Conservation (phyloP, 2,797 vertebrate species). For the Scleropages formosus region DNA sequence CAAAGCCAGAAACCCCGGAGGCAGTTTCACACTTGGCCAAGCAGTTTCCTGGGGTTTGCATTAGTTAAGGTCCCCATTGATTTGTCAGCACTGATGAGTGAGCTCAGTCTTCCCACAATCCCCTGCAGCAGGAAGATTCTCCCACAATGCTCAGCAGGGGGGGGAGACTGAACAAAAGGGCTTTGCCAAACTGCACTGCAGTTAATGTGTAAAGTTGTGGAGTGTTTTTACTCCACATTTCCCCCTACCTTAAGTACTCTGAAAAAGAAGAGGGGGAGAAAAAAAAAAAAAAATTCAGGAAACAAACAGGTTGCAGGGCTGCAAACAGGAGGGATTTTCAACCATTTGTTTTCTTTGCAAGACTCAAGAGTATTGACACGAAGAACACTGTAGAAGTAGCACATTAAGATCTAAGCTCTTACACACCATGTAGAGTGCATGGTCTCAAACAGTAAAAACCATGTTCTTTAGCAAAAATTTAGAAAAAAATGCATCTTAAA, state of each 20-base stretch:
- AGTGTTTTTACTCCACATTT: constrained; percentile 42
- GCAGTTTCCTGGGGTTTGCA: constrained; percentile 62
- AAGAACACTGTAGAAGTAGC: not conserved
- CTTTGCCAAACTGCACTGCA: constrained; percentile 52
- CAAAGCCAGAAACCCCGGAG: constrained; percentile 60
- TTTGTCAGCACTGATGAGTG: constrained; percentile 72
- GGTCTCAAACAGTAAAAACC: not conserved
- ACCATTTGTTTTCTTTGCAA: constrained; percentile 46
- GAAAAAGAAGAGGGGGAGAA: too few relatives aligned
- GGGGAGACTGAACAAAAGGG: constrained; percentile 60
- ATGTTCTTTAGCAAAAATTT: too few relatives aligned
- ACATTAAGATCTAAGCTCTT: constrained; percentile 8
- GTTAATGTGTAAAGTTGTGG: constrained; percentile 58
- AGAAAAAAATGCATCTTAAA: too few relatives aligned
- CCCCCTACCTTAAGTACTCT: constrained; percentile 34
- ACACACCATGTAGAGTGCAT: not conserved
- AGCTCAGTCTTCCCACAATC: constrained; percentile 74
- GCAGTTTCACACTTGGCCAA: constrained; percentile 61
- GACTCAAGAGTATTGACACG: constrained; percentile 44
- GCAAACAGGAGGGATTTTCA: constrained; percentile 29
- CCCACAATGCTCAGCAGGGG: constrained; percentile 68
- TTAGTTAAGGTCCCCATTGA: constrained; percentile 72
- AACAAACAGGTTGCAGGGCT: constrained; percentile 45
- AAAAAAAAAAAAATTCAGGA: constrained; percentile 29
- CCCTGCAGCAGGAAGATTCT: constrained; percentile 68